These are phyloP conservation scores for Lumbricus terrestris DNA, from an alignment of 2,888 invertebrate species.

Conservation along the genomic window DNA sequence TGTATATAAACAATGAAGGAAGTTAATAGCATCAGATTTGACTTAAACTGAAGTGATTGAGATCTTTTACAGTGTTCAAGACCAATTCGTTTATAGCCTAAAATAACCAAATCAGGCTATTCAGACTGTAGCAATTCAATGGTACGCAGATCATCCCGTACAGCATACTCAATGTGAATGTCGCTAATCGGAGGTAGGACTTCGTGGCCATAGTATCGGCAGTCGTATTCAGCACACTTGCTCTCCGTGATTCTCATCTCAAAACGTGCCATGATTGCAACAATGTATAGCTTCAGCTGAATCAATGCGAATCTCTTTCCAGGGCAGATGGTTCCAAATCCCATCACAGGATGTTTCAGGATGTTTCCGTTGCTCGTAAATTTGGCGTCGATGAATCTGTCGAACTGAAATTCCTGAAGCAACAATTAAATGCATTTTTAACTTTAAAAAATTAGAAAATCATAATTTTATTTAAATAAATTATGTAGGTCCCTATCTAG, in stretches of 20 bases:
- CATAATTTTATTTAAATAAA: too few species aligned
- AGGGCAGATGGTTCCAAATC: constrained; percentile 58
- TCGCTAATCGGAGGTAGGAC: constrained; percentile 57
- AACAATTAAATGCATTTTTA: not conserved
- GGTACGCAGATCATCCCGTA: not conserved
- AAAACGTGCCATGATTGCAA: constrained; percentile 51
- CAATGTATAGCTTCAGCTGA: constrained; percentile 55
- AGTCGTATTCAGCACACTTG: constrained; percentile 47
- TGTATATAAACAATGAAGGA: too few species aligned
- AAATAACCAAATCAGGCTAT: not conserved
- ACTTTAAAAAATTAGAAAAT: not conserved
- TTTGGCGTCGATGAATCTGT: constrained; percentile 54
- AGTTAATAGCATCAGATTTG: too few species aligned
- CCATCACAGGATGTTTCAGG: constrained; percentile 53
- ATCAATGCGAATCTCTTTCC: constrained; percentile 55
- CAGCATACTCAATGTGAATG: constrained; percentile 43
- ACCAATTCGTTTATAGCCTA: too few species aligned
- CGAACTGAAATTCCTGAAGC: constrained; percentile 55
- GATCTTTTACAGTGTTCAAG: too few species aligned
- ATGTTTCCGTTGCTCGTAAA: constrained; percentile 54
- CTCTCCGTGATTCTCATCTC: constrained; percentile 50
- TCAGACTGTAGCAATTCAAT: not conserved
- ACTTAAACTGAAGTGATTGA: too few species aligned
- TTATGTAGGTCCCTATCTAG: too few species aligned
- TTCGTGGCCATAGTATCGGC: constrained; percentile 57